phyloP scores from a whole-genome alignment of 2,888 invertebrate species.

The Stenotaenia linearis region DNA sequence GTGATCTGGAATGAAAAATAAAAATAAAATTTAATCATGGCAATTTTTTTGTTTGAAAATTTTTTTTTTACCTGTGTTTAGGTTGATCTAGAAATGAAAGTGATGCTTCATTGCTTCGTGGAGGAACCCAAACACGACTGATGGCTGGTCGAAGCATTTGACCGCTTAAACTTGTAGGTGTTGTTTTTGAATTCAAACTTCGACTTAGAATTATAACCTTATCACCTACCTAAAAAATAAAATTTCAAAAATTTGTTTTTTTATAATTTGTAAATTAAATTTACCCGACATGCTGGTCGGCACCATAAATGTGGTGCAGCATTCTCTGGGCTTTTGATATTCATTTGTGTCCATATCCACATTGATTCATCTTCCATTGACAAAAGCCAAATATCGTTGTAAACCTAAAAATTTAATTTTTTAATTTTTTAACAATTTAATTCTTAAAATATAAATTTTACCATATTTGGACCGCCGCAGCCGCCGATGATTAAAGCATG shows the following conservation, averaged over 20 bases:
- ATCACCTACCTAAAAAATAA: conserved; percentile 44
- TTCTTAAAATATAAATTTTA: too few relatives aligned
- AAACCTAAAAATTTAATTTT: conserved; percentile 58
- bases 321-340: conserved; percentile 68
- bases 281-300: conserved; percentile 78
- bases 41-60: not conserved
- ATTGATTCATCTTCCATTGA: conserved; percentile 57
- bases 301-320: conserved; percentile 86
- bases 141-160: conserved; percentile 36
- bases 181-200: conserved; percentile 40
- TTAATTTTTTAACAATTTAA: too few relatives aligned
- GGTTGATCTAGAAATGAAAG: conserved; percentile 24
- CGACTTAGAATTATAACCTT: conserved; percentile 47
- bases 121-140: conserved; percentile 39
- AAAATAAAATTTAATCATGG: not conserved
- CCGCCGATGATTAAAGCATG: conserved; percentile 70
- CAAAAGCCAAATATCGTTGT: conserved; percentile 85
- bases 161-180: conserved; percentile 33
- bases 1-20: not conserved
- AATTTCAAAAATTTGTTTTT: conserved; percentile 29
- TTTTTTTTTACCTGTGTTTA: not conserved
- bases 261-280: not conserved
- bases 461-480: conserved; percentile 50
- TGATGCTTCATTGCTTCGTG: conserved; percentile 35
- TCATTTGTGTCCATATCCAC: conserved; percentile 57